These are phyloP conservation scores for Choristoneura rosaceana DNA, from an alignment of 2,888 invertebrate genomes.

Conservation along the genomic window DNA sequence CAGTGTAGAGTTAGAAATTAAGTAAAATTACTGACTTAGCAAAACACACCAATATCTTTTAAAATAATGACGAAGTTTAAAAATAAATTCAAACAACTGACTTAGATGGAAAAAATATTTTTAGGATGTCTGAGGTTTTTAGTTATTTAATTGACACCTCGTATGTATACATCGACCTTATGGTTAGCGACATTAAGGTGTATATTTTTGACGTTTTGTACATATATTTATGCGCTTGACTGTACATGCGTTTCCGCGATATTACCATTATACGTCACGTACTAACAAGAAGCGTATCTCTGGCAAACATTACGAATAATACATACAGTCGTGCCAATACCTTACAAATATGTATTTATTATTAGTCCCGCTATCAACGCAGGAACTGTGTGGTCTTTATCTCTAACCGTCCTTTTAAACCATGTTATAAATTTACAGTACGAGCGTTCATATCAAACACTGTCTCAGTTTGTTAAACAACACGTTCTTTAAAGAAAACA, in stretches of 20 bases:
- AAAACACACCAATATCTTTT: no score
- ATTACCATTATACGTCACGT: neutral
- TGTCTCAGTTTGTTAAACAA: slow-evolving; percentile 16
- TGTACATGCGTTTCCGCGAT: neutral
- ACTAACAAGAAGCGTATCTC: neutral
- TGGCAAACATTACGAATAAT: neutral
- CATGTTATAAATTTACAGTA: slow-evolving; percentile 4
- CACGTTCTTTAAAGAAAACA: slow-evolving; percentile 5
- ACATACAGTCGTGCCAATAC: neutral
- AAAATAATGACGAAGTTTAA: no score
- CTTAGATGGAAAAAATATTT: no score
- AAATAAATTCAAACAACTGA: no score
- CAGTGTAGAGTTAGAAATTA: no score
- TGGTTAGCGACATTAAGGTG: no score
- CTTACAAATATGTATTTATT: neutral
- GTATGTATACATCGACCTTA: no score
- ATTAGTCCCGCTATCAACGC: slow-evolving; percentile 8
- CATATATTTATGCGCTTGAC: no score
- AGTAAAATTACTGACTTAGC: no score
- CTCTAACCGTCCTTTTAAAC: slow-evolving; percentile 26
- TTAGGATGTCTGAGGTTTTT: no score
- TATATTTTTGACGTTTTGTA: no score
- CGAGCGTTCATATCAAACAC: slow-evolving; percentile 20
- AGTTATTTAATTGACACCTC: no score
- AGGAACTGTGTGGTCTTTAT: slow-evolving; percentile 31